phyloP scores from a whole-genome alignment of 2,797 vertebrate species.

The Aldrovandia affinis region DNA sequence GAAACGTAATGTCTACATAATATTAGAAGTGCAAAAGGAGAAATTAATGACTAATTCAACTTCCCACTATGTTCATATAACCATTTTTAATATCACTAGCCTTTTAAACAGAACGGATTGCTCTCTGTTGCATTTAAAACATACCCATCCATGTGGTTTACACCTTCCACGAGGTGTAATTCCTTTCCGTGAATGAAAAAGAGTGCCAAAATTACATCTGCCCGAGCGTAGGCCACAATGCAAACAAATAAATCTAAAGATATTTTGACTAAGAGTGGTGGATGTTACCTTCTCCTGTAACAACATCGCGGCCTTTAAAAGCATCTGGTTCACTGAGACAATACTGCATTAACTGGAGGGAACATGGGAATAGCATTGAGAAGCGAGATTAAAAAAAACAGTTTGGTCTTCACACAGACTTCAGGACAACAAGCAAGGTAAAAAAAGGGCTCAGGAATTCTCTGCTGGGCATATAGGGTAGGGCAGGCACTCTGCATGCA shows the following conservation, averaged over 20 bases:
- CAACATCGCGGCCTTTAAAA: neutral
- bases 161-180: neutral
- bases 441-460: neutral
- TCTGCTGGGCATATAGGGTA: neutral
- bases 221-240: neutral
- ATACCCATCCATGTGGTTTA: neutral
- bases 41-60: too few relatives aligned
- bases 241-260: neutral
- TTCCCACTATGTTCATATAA: neutral
- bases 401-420: neutral
- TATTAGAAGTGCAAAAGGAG: too few relatives aligned
- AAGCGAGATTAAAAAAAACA: neutral
- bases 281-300: neutral
- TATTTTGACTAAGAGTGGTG: neutral
- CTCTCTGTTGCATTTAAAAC: neutral
- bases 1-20: too few relatives aligned
- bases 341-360: neutral
- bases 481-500: conserved; percentile 8
- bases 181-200: neutral
- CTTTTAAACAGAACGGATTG: neutral
- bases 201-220: neutral
- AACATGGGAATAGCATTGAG: neutral
- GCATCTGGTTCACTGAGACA: neutral
- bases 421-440: conserved; percentile 1
- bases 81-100: neutral